phyloP scores from a whole-genome alignment of 2,797 vertebrate species.

The Eulemur rubriventer region DNA sequence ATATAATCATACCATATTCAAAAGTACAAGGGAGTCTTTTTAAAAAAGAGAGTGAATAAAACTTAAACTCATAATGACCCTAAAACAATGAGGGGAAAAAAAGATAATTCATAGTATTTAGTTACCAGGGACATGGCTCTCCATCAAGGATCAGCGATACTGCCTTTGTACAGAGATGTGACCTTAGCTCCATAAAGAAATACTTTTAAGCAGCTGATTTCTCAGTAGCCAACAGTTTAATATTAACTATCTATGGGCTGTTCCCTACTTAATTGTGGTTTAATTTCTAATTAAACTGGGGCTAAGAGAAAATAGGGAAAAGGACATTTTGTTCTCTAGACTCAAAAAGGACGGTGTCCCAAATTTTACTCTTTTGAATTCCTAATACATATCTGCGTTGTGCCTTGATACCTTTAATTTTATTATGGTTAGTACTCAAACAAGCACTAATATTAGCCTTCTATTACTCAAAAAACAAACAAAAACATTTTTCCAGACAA shows the following conservation, averaged over 20 bases:
- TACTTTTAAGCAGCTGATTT: background rate
- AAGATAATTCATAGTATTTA: background rate
- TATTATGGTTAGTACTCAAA: conserved; percentile 84
- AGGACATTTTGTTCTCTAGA: conserved; percentile 46
- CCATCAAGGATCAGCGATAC: rapidly evolving
- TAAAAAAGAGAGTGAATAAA: conserved; percentile 19
- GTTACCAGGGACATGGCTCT: background rate
- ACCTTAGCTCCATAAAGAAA: background rate
- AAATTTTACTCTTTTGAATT: conserved; percentile 2
- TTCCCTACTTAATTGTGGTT: background rate
- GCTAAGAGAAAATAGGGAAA: conserved; percentile 61
- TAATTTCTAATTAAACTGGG: conserved; percentile 44
- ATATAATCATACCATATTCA: background rate
- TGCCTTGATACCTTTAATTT: conserved; percentile 81
- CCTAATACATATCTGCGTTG: conserved; percentile 82
- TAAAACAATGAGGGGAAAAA: background rate
- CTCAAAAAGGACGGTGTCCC: background rate
- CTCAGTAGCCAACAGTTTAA: background rate
- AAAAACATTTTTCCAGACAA: conserved; percentile 77
- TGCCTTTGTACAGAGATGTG: background rate
- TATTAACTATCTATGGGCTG: background rate
- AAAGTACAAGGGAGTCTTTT: background rate
- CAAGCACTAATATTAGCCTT: conserved; percentile 81
- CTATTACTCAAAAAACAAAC: conserved; percentile 62
- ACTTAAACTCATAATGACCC: background rate